A percentile compares a stretch with the other conserved stretches of the same genome.
phyloP scores from a whole-genome alignment of 2,797 vertebrate genomes.

The Anguilla megastoma region DNA sequence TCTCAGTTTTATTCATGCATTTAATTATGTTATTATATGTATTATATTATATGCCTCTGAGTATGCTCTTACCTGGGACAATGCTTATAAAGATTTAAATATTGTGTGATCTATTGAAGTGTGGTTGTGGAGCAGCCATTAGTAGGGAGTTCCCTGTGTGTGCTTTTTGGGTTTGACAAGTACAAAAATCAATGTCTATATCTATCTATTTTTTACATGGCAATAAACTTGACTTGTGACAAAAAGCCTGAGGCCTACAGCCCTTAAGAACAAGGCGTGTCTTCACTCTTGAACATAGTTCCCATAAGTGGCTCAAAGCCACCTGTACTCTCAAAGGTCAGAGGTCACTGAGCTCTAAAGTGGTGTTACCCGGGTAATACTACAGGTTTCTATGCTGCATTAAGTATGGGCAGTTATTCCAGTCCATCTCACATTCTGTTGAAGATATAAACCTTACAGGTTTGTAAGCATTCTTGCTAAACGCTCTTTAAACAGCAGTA shows the following conservation, averaged over 20 bases:
- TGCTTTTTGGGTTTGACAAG: no score
- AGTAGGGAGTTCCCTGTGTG: no score
- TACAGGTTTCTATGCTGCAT: background rate
- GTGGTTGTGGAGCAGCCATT: no score
- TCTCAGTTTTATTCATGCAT: background rate
- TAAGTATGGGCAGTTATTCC: background rate
- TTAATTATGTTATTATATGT: background rate
- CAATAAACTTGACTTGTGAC: background rate
- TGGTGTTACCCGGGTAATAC: background rate
- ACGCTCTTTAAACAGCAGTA: slow-evolving; percentile 4
- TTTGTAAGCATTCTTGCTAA: background rate
- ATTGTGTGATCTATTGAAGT: background rate
- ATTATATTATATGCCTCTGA: no score
- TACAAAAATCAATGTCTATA: no score
- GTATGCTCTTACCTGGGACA: background rate
- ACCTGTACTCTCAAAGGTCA: background rate
- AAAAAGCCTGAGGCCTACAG: background rate
- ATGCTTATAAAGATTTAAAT: background rate
- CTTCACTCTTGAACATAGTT: background rate
- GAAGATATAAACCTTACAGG: background rate
- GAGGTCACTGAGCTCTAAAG: background rate
- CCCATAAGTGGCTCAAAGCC: background rate
- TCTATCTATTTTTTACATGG: background rate
- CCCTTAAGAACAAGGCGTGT: background rate
- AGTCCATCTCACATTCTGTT: background rate